A percentile compares a stretch with the other conserved stretches of the same genome.
These are phyloP conservation scores for Staurois parvus DNA, from an alignment of 2,797 vertebrate species.

Conservation along the genomic window DNA sequence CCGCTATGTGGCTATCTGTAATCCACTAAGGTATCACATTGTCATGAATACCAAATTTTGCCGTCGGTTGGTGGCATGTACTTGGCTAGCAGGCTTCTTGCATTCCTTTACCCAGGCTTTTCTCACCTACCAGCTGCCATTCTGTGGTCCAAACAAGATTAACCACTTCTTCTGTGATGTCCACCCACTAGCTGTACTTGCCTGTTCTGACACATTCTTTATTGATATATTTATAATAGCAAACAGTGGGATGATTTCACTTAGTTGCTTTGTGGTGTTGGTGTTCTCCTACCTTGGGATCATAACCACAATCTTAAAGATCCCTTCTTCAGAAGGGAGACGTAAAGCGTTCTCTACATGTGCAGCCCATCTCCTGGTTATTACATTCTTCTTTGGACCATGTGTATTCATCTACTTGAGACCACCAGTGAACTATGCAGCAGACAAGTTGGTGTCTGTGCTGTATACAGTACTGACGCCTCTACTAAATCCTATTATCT, in stretches of 20 bases:
- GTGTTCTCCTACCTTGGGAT: conserved; percentile 69
- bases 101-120: conserved; percentile 69
- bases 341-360: conserved; percentile 71
- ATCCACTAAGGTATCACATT: conserved; percentile 68
- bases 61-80: conserved; percentile 57
- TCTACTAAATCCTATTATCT: conserved; percentile 71
- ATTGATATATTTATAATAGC: conserved; percentile 70
- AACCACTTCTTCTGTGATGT: conserved; percentile 74
- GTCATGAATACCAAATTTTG: conserved; percentile 72
- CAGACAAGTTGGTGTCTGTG: conserved; percentile 72
- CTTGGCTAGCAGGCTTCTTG: conserved; percentile 67
- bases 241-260: conserved; percentile 70
- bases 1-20: conserved; percentile 72
- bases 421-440: conserved; percentile 68
- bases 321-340: conserved; percentile 63
- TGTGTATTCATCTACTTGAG: conserved; percentile 73
- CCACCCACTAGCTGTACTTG: conserved; percentile 68
- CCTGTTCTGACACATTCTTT: conserved; percentile 67
- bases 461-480: conserved; percentile 71
- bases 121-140: conserved; percentile 69
- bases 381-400: conserved; percentile 70
- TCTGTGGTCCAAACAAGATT: conserved; percentile 69
- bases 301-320: conserved; percentile 66
- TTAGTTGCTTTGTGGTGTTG: conserved; percentile 69
- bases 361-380: conserved; percentile 67